Percentiles rank a stretch among this genome's conserved stretches.
phyloP scores from a whole-genome alignment of 2,797 vertebrate genomes.

The Ibycter americanus region DNA sequence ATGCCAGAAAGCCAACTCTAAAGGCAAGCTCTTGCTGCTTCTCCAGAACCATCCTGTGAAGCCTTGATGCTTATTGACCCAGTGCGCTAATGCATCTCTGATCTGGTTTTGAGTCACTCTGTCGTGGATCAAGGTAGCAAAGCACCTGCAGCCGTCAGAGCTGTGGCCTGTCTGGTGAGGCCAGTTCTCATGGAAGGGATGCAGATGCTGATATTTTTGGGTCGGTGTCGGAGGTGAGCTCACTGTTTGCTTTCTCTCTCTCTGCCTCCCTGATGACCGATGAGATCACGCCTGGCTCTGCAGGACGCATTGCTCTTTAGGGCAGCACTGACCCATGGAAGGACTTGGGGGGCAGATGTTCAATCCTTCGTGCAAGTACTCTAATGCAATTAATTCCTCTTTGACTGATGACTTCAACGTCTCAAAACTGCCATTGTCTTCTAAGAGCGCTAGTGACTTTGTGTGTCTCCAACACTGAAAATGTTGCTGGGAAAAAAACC shows the following conservation, averaged over 20 bases:
- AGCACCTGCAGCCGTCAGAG: not conserved
- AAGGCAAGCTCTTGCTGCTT: not conserved
- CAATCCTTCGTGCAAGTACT: not conserved
- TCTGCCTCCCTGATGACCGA: not conserved
- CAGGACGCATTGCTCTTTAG: not conserved
- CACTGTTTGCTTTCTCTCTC: not conserved
- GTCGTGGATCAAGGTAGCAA: not conserved
- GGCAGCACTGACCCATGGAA: not conserved
- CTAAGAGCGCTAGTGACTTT: not conserved
- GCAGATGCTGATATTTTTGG: not conserved
- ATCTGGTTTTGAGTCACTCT: not conserved
- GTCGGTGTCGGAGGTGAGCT: not conserved
- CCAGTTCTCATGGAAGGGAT: not conserved
- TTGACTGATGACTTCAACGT: not conserved
- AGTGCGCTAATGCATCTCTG: not conserved
- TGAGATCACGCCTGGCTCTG: not conserved
- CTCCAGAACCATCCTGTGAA: not conserved
- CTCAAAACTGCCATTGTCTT: not conserved
- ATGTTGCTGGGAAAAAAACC: not conserved
- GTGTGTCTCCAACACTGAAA: not conserved
- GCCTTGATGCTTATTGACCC: not conserved
- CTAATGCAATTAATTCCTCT: not conserved
- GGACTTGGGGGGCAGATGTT: not conserved
- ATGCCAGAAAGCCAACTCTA: not conserved
- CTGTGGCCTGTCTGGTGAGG: not conserved